These are phyloP conservation scores for Macrobrachium rosenbergii DNA, from an alignment of 1,140 invertebrate species.

Conservation along the genomic window DNA sequence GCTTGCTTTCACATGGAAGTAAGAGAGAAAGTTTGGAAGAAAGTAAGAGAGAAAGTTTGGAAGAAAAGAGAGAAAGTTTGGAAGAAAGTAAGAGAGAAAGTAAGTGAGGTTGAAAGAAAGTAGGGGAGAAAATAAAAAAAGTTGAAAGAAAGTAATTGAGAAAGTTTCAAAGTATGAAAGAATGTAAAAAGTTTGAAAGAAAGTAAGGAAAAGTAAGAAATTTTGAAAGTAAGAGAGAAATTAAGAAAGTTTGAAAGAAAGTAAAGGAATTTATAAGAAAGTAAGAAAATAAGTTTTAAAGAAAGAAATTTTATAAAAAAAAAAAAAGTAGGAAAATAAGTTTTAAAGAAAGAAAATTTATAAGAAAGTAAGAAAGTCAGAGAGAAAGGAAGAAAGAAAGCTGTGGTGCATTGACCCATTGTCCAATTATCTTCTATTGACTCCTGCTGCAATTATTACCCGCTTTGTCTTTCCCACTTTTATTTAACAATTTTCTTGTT, in stretches of 20 bases:
- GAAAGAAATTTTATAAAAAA: not conserved
- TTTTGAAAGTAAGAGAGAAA: not conserved
- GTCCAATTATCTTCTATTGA: not conserved
- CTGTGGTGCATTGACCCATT: not conserved
- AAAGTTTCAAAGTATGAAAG: not conserved
- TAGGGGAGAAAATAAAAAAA: not conserved
- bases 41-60: slow-evolving; percentile 2
- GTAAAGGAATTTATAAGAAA: too few relatives aligned
- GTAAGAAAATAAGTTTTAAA: too few relatives aligned
- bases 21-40: slow-evolving; percentile 5
- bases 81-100: slow-evolving; percentile 5
- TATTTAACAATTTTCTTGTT: not conserved
- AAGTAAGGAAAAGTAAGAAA: not conserved
- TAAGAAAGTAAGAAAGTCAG: not conserved
- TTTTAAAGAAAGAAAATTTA: not conserved
- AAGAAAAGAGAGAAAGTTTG: slow-evolving; percentile 4
- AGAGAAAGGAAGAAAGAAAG: not conserved
- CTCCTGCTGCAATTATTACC: not conserved
- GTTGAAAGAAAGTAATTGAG: not conserved
- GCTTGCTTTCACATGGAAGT: not conserved
- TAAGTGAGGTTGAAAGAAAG: not conserved
- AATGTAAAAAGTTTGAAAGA: not conserved
- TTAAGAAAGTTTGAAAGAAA: too few relatives aligned
- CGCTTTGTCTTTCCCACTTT: not conserved
- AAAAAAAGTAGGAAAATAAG: not conserved